These are phyloP conservation scores for Aphidius gifuensis DNA, from an alignment of 1,140 invertebrate species.

Conservation along the genomic window DNA sequence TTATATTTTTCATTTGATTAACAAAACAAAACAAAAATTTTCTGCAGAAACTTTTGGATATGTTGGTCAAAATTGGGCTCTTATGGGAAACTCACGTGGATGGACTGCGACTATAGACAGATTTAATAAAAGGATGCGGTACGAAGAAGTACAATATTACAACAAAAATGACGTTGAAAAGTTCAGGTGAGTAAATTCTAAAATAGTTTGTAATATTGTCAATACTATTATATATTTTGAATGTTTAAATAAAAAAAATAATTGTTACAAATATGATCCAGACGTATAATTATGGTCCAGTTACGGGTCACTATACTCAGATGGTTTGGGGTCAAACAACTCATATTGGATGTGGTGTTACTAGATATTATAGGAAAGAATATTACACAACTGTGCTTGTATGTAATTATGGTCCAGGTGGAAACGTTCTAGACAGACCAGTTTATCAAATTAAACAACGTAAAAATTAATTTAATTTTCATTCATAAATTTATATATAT, in stretches of 20 bases:
- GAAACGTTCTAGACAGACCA: slow-evolving; percentile 34
- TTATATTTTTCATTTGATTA: no score
- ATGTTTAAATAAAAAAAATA: neutral
- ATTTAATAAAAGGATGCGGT: neutral
- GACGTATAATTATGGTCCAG: neutral
- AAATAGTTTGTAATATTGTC: neutral
- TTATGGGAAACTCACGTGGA: no score
- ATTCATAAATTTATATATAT: no score
- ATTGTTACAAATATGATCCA: no score
- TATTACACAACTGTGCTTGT: slow-evolving; percentile 27
- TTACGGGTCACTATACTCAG: slow-evolving; percentile 48
- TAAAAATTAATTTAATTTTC: no score
- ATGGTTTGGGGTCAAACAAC: slow-evolving; percentile 53
- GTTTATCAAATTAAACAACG: slow-evolving; percentile 22
- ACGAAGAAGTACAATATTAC: neutral
- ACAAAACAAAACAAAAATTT: no score
- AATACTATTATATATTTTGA: neutral
- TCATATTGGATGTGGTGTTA: slow-evolving; percentile 39
- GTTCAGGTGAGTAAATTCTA: neutral
- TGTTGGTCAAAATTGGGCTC: no score
- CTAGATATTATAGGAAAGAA: slow-evolving; percentile 23
- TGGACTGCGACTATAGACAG: no score
- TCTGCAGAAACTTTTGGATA: no score
- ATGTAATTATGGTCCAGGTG: slow-evolving; percentile 52
- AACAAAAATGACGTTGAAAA: neutral